These are phyloP conservation scores for Ethmia dodecea DNA, from an alignment of 2,888 invertebrate genomes.

Conservation along the genomic window DNA sequence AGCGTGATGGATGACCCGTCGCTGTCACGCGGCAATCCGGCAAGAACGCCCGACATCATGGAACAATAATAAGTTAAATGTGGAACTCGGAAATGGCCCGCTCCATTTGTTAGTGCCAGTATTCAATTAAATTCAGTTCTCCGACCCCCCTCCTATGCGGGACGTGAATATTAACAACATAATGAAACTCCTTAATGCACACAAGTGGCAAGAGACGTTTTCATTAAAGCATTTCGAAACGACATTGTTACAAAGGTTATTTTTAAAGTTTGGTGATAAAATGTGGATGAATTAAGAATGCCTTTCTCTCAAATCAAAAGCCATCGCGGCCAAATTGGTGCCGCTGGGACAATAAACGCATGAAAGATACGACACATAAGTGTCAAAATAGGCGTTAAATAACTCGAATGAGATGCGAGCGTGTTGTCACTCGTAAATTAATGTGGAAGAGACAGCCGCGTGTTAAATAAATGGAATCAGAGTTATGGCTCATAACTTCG, in stretches of 20 bases:
- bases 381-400: constrained; percentile 72
- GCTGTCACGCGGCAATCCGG: constrained; percentile 62
- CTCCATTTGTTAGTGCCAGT: constrained; percentile 74
- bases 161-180: constrained; percentile 58
- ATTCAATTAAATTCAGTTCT: constrained; percentile 73
- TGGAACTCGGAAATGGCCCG: constrained; percentile 66
- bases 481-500: constrained; percentile 68
- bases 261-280: constrained; percentile 8
- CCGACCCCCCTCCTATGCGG: constrained; percentile 63
- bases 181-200: constrained; percentile 35
- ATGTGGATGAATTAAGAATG: constrained; percentile 35
- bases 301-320: constrained; percentile 42
- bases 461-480: constrained; percentile 68
- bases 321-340: constrained; percentile 50
- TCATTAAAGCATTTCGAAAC: constrained; percentile 1
- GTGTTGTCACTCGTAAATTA: constrained; percentile 69
- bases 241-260: constrained; percentile 2
- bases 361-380: constrained; percentile 53
- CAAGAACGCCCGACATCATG: constrained; percentile 55
- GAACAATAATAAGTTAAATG: constrained; percentile 72
- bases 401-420: constrained; percentile 64
- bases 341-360: constrained; percentile 54
- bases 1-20: constrained; percentile 70
- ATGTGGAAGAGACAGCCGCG: constrained; percentile 55
- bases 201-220: too few relatives aligned